Conservation (phyloP, 1,140 invertebrate genomes). For the Sycophaga agraensis region DNA sequence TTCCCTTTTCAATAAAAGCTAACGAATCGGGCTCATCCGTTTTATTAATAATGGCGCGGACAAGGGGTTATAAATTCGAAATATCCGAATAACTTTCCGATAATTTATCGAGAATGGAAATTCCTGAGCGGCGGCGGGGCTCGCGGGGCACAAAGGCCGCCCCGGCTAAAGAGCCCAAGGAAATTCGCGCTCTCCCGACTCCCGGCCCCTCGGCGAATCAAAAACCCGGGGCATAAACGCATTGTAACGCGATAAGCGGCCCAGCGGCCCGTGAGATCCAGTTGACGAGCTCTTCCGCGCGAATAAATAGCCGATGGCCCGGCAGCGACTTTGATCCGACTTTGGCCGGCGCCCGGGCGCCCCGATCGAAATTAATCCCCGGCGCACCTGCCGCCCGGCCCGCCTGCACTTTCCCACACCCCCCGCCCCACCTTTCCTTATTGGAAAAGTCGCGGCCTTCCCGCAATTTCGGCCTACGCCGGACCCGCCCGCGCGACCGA, state of each 20-base stretch:
- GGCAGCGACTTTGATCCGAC: slow-evolving; percentile 19
- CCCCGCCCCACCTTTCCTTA: background rate
- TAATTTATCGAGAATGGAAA: too few relatives aligned
- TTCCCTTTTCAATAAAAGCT: too few relatives aligned
- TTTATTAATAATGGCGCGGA: too few relatives aligned
- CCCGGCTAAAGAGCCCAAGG: background rate
- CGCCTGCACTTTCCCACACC: background rate
- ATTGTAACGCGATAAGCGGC: slow-evolving; percentile 11
- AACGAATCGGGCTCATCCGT: too few relatives aligned
- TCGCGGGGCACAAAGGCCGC: background rate
- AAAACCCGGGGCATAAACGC: background rate
- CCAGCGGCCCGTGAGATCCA: slow-evolving; percentile 5
- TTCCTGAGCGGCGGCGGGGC: too few relatives aligned
- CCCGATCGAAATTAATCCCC: slow-evolving; percentile 47
- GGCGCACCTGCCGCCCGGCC: slow-evolving; percentile 38
- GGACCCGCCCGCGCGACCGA: background rate
- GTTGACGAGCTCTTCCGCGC: slow-evolving; percentile 16
- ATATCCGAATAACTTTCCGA: too few relatives aligned
- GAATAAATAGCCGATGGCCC: slow-evolving; percentile 15
- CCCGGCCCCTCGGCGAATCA: background rate
- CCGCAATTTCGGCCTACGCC: background rate
- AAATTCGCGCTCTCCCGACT: background rate
- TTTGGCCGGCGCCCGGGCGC: slow-evolving; percentile 12
- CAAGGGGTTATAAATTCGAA: too few relatives aligned
- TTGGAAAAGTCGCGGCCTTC: slow-evolving; percentile 6